Percentiles rank a stretch among this genome's conserved stretches.
These are phyloP conservation scores for Eupleurogrammus muticus DNA, from an alignment of 2,797 vertebrate genomes.

Conservation along the genomic window DNA sequence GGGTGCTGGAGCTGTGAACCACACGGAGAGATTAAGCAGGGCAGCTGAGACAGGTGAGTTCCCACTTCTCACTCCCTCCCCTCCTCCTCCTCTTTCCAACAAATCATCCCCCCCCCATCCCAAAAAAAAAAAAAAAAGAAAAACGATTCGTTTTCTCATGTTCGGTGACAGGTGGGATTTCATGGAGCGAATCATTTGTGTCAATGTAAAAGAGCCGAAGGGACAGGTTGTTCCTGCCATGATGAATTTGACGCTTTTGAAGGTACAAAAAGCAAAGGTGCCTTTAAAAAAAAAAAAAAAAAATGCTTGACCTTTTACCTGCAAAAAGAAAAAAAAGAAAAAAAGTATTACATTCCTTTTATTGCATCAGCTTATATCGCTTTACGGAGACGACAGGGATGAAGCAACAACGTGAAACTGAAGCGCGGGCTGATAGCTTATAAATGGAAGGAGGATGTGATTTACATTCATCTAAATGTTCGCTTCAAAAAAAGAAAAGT, in stretches of 20 bases:
- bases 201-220: conserved; percentile 45
- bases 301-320: conserved; percentile 18
- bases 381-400: neutral
- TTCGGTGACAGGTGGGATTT: conserved; percentile 54
- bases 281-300: conserved; percentile 17
- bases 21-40: conserved; percentile 67
- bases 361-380: conserved; percentile 5
- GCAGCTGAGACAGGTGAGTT: conserved; percentile 51
- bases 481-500: conserved; percentile 22
- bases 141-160: conserved; percentile 62
- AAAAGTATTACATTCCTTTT: conserved; percentile 8
- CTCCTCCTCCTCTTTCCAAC: conserved; percentile 27
- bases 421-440: conserved; percentile 12
- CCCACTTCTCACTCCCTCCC: conserved; percentile 10
- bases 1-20: conserved; percentile 68
- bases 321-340: neutral
- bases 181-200: conserved; percentile 55
- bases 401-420: conserved; percentile 2
- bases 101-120: conserved; percentile 48
- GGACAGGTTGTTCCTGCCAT: conserved; percentile 35
- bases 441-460: conserved; percentile 22
- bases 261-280: conserved; percentile 14
- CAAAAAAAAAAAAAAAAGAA: too few species aligned
- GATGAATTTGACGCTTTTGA: conserved; percentile 31
- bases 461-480: conserved; percentile 28